A percentile compares a stretch with the other conserved stretches of the same genome.
These are phyloP conservation scores for Diplodus sargus DNA, from an alignment of 2,797 vertebrate species.

Conservation along the genomic window DNA sequence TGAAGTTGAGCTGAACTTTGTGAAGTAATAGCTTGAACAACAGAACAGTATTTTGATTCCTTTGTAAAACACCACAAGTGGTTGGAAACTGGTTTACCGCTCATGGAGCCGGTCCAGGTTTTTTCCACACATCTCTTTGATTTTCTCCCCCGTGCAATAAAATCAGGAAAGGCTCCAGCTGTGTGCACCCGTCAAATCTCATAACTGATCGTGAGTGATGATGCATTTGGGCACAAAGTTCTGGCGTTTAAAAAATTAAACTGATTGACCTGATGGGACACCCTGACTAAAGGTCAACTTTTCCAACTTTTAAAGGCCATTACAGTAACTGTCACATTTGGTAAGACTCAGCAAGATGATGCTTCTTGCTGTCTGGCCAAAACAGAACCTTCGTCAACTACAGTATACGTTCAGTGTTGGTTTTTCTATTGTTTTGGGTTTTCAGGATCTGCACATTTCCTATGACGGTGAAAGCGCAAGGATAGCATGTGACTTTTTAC, in stretches of 20 bases:
- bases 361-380: constrained; percentile 19
- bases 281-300: constrained; percentile 69
- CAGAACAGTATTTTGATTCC: background rate
- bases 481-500: constrained; percentile 32
- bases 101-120: constrained; percentile 19
- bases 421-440: constrained; percentile 37
- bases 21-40: constrained; percentile 10
- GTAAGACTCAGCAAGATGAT: constrained; percentile 42
- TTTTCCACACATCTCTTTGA: constrained; percentile 38
- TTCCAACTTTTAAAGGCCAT: constrained; percentile 67
- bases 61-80: constrained; percentile 36
- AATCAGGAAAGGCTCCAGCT: constrained; percentile 60
- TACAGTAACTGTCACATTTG: constrained; percentile 56
- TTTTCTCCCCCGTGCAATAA: constrained; percentile 42
- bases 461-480: constrained; percentile 20
- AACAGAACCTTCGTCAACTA: constrained; percentile 14
- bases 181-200: constrained; percentile 66
- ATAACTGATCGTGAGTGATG: constrained; percentile 49
- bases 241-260: constrained; percentile 58
- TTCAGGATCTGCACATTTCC: constrained; percentile 50
- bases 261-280: constrained; percentile 68
- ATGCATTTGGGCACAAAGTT: constrained; percentile 56
- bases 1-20: constrained; percentile 23
- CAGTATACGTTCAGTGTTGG: background rate
- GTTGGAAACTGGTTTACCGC: constrained; percentile 6